Percentiles rank a stretch among this genome's conserved stretches.
phyloP scores from a whole-genome alignment of 2,888 invertebrate genomes.

The Branchinecta sandiegonensis region DNA sequence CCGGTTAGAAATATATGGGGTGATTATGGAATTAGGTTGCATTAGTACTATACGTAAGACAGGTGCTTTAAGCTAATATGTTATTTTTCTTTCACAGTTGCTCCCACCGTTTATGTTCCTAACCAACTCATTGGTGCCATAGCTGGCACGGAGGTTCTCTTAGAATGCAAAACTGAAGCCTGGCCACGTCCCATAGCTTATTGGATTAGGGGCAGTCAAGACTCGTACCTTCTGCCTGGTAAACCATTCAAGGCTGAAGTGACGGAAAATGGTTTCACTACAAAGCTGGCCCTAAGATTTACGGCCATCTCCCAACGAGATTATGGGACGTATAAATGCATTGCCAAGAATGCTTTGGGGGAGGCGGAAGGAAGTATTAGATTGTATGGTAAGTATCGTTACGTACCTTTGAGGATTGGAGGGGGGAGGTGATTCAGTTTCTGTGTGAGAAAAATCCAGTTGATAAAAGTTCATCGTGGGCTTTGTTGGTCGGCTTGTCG shows the following conservation, averaged over 20 bases:
- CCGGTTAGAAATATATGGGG: too few relatives aligned
- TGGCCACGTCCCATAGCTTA: conserved; percentile 82
- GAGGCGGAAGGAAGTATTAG: conserved; percentile 86
- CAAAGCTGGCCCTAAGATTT: conserved; percentile 58
- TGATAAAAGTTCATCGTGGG: too few relatives aligned
- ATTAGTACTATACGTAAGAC: too few relatives aligned
- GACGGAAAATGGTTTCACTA: conserved; percentile 71
- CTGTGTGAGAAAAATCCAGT: too few relatives aligned
- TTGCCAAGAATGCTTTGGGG: conserved; percentile 82
- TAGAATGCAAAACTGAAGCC: conserved; percentile 85
- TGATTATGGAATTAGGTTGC: too few relatives aligned
- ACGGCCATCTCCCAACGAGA: conserved; percentile 69
- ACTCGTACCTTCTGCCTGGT: conserved; percentile 73
- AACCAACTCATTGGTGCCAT: conserved; percentile 86
- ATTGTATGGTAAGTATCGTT: conserved; percentile 56
- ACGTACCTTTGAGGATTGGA: too few relatives aligned
- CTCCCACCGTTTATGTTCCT: conserved; percentile 86
- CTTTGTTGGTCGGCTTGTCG: too few relatives aligned
- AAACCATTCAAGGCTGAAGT: conserved; percentile 72
- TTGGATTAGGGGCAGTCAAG: conserved; percentile 54
- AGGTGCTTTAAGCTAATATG: not conserved
- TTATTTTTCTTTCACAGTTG: conserved; percentile 46
- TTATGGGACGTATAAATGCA: conserved; percentile 81
- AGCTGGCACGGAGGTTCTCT: conserved; percentile 72
- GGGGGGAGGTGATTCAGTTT: too few relatives aligned